These are phyloP conservation scores for Spisula solida DNA, from an alignment of 2,888 invertebrate genomes.

Conservation along the genomic window DNA sequence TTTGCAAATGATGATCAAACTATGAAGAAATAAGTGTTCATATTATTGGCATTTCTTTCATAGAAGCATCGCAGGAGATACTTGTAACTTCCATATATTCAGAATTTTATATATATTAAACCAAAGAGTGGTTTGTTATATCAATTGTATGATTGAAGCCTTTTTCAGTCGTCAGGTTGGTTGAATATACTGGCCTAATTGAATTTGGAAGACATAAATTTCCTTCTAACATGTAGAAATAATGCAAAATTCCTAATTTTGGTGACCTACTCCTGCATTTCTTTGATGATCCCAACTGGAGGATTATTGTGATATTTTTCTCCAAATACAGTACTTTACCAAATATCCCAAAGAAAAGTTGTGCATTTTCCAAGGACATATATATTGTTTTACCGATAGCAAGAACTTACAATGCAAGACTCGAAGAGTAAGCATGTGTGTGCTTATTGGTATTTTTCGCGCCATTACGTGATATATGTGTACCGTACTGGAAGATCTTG, in stretches of 20 bases:
- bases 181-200: too few species aligned
- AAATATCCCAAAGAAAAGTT: too few species aligned
- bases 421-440: not conserved
- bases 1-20: slow-evolving; percentile 8
- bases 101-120: not conserved
- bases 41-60: not conserved
- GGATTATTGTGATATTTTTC: too few species aligned
- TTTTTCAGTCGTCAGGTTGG: not conserved
- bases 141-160: not conserved
- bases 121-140: slow-evolving; percentile 9
- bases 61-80: not conserved
- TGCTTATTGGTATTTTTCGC: not conserved
- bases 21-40: not conserved
- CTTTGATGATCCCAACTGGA: too few species aligned
- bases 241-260: too few species aligned
- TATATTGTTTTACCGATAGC: not conserved
- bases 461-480: not conserved
- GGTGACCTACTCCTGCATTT: too few species aligned
- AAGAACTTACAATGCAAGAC: too few species aligned
- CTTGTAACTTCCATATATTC: slow-evolving; percentile 1
- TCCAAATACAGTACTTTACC: too few species aligned
- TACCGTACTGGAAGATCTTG: too few species aligned
- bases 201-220: too few species aligned
- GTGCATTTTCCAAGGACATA: too few species aligned
- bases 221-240: too few species aligned